Conservation (phyloP, 2,888 invertebrate genomes). For the Lycophotia porphyrea region DNA sequence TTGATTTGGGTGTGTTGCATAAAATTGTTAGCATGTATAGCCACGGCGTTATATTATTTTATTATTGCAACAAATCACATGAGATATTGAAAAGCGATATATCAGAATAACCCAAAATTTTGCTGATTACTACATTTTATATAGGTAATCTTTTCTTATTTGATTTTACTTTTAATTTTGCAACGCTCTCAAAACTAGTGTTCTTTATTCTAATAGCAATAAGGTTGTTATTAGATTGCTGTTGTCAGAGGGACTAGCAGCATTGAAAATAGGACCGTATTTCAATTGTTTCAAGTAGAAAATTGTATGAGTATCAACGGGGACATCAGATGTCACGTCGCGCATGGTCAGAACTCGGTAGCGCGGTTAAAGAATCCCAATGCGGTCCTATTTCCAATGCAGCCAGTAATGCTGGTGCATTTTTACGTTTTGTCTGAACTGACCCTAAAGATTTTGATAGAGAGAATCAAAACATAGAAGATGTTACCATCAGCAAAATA, state of each 20-base stretch:
- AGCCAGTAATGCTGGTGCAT: neutral
- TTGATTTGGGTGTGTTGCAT: conserved; percentile 52
- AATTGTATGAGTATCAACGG: neutral
- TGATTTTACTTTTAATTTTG: neutral
- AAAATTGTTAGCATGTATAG: conserved; percentile 16
- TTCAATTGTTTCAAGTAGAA: neutral
- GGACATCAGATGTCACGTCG: neutral
- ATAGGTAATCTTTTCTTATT: neutral
- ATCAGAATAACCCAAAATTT: conserved; percentile 26
- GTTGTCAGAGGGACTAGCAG: neutral
- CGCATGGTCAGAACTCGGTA: neutral
- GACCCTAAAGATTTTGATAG: neutral
- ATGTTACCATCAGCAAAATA: conserved; percentile 44
- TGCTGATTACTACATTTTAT: conserved; percentile 15
- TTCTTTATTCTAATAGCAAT: neutral
- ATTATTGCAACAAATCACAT: conserved; percentile 25
- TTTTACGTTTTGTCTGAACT: neutral
- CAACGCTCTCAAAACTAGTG: neutral
- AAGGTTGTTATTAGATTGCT: neutral
- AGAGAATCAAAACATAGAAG: too few relatives aligned
- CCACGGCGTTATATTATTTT: conserved; percentile 26
- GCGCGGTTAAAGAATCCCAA: neutral
- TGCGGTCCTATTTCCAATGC: neutral
- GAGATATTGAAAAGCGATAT: conserved; percentile 2
- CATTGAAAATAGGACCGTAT: neutral